Evolutionary conservation across 2,888 invertebrate genomes (phyloP), one percentile per base, ranked within the genome.

Genomic region (Drosophila algonquin): DNA sequence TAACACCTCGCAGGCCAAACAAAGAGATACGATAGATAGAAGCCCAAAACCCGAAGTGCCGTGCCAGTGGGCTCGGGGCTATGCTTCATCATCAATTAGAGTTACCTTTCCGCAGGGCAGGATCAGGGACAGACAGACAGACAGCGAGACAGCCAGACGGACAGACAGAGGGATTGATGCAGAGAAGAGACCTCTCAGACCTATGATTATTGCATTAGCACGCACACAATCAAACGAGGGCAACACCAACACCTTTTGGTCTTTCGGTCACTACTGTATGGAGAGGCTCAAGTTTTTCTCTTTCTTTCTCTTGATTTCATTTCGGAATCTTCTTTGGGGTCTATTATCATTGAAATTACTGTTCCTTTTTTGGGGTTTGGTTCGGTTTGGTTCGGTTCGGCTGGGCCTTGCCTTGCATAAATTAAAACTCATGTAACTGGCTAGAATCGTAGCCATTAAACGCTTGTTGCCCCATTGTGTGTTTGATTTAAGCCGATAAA

Each of bases 401-500:
- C 3, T 10, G 35, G 35, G 10, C 14, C 7, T 54, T 30, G 56
- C 45, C 54, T 74, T 73, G 84, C 87, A 85, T 89, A 89, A 89
- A 88, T 85, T 87, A 85, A 85, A 77, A 78, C 78, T 78, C 88
- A 86, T 87, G 82, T 80, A 75, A 47, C 70, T 61, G 67, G 58
- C 63, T 50, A 60, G 65, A 68, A 64, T 64, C 56, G 57, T 48
- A 64, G 65, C 75, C 67, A 86, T 84, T 84, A 86, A 84, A 88
- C 77, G 83, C 86, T 79, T 88, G 77, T 83, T 73, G 67, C 40
- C 73, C 71, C 62, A 60, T 63, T 63, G 75, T 86, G 70, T 75
- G 76, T 85, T 85, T 85, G 89, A 87, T 80, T 86, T 85, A 84
- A 89, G 89, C 85, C 85, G 85, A 87, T 86, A 88, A 88, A 84